Evolutionary conservation across 92 coral and sea anemone genomes (phyloP).

Genomic region (Anthopleura xanthogrammica): DNA sequence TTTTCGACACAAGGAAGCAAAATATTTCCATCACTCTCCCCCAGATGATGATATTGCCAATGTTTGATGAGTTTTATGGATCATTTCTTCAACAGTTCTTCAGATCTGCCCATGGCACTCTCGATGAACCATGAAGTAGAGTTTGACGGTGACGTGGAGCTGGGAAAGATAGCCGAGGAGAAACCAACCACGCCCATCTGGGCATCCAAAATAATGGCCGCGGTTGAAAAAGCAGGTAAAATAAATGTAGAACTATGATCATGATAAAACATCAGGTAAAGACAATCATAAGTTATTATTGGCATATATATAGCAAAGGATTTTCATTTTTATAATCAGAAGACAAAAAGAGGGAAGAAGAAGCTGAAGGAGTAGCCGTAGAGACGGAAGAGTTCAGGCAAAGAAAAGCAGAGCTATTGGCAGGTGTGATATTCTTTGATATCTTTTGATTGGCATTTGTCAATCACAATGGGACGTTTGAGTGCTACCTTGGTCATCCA

Average conservation of each 20-base stretch:
- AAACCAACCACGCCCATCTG: conserved; percentile 67
- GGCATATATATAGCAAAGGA: not conserved
- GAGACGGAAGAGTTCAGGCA: conserved; percentile 61
- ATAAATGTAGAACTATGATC: not conserved
- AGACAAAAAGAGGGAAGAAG: conserved; percentile 32
- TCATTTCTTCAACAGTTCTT: not conserved
- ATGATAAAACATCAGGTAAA: not conserved
- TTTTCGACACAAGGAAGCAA: no score
- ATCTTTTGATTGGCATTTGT: not conserved
- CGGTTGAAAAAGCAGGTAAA: conserved; percentile 60
- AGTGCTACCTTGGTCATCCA: no score
- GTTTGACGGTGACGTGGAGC: conserved; percentile 89
- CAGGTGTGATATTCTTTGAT: not conserved
- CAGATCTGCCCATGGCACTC: conserved; percentile 30
- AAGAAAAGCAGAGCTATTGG: conserved; percentile 46
- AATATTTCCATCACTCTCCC: not conserved
- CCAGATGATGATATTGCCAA: not conserved
- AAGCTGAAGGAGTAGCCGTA: not conserved
- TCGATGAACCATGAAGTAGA: conserved; percentile 82
- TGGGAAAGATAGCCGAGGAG: conserved; percentile 69
- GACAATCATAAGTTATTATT: not conserved
- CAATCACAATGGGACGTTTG: not conserved
- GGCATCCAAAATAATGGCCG: conserved; percentile 75
- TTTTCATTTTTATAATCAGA: conserved; percentile 10
- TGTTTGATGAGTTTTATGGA: not conserved